These are phyloP conservation scores for Tetranychus urticae DNA, from an alignment of 1,140 invertebrate genomes.

Conservation along the genomic window DNA sequence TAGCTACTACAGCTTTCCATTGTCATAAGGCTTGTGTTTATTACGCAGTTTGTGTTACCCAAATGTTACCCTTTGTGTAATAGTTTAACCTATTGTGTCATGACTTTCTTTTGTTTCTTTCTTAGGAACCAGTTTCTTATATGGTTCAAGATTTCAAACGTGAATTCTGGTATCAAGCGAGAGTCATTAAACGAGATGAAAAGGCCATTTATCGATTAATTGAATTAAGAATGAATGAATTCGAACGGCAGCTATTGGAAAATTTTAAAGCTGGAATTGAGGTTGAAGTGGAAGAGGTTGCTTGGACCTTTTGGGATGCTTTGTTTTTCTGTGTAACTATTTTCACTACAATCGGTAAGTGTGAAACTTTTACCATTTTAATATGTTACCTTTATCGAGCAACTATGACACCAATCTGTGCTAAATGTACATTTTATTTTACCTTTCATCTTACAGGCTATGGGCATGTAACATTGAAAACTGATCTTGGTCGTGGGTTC, in stretches of 20 bases:
- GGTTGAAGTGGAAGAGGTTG: slow-evolving; percentile 50
- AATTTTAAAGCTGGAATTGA: slow-evolving; percentile 54
- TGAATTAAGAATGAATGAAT: slow-evolving; percentile 46
- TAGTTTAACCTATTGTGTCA: no score
- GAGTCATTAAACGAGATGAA: slow-evolving; percentile 25
- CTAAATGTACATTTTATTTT: no score
- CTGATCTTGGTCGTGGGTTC: slow-evolving; percentile 49
- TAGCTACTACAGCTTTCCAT: no score
- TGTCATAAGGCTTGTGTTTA: no score
- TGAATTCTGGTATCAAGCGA: slow-evolving; percentile 4
- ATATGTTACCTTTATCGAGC: no score
- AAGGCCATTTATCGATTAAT: slow-evolving; percentile 65
- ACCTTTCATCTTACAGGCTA: slow-evolving; percentile 33
- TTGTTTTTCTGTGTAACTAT: slow-evolving; percentile 74
- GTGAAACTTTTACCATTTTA: neutral
- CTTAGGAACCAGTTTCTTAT: slow-evolving; percentile 12
- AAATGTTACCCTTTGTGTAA: no score
- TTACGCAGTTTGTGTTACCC: no score
- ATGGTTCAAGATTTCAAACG: slow-evolving; percentile 35
- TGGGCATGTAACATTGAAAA: slow-evolving; percentile 71
- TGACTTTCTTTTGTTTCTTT: neutral
- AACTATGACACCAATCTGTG: no score
- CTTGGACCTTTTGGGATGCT: slow-evolving; percentile 79
- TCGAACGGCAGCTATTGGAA: slow-evolving; percentile 58
- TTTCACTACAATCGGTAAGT: slow-evolving; percentile 68